phyloP scores from a whole-genome alignment of 2,797 vertebrate species.

The Enteromius argenteus region DNA sequence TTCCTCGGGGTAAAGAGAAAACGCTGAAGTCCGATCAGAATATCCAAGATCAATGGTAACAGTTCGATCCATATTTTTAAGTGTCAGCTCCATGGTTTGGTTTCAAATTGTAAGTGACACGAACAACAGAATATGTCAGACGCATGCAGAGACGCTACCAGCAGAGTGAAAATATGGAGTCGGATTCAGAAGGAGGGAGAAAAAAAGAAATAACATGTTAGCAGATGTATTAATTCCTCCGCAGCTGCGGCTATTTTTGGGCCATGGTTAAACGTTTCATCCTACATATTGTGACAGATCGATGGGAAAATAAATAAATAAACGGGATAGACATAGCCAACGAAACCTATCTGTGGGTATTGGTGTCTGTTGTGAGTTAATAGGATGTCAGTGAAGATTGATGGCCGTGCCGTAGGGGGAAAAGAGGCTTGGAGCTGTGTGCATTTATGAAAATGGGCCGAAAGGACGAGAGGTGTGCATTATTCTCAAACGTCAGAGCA shows the following conservation, averaged over 20 bases:
- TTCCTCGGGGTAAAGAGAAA: conserved; percentile 32
- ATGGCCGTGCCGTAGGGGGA: conserved; percentile 55
- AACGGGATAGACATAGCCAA: conserved; percentile 59
- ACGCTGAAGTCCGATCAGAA: neutral
- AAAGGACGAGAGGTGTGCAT: conserved; percentile 48
- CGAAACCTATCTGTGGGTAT: conserved; percentile 64
- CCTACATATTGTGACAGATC: conserved; percentile 61
- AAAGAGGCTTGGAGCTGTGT: conserved; percentile 49
- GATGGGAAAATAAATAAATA: conserved; percentile 63
- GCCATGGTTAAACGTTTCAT: conserved; percentile 50
- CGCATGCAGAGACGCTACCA: neutral
- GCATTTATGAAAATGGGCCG: conserved; percentile 63
- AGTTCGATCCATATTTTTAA: conserved; percentile 11
- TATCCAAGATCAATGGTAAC: conserved; percentile 8
- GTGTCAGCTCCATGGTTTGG: neutral
- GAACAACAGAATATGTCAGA: conserved; percentile 2
- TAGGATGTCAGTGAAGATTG: conserved; percentile 69
- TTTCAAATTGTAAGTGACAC: conserved; percentile 6
- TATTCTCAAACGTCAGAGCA: conserved; percentile 31
- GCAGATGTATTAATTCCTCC: conserved; percentile 50
- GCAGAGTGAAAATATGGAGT: conserved; percentile 16
- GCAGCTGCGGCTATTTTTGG: conserved; percentile 51
- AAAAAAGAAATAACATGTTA: conserved; percentile 34
- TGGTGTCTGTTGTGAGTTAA: conserved; percentile 67
- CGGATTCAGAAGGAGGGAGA: neutral